phyloP scores from a whole-genome alignment of 2,888 invertebrate genomes.

The Ennomos erosarius region DNA sequence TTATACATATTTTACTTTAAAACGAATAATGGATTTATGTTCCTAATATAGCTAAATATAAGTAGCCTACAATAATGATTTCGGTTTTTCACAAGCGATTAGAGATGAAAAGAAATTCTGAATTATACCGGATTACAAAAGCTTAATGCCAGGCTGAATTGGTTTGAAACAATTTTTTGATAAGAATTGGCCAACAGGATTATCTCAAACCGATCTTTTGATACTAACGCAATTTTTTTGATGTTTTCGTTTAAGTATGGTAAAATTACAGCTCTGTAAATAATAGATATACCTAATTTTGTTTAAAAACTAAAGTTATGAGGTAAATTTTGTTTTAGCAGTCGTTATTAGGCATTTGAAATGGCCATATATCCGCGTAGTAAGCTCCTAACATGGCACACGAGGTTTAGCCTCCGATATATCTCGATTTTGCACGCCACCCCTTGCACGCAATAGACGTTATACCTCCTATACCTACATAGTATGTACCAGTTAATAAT shows the following conservation, averaged over 20 bases:
- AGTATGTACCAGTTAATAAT: slow-evolving; percentile 11
- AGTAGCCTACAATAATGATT: not conserved
- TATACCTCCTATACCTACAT: slow-evolving; percentile 10
- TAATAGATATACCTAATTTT: not conserved
- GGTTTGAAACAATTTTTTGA: slow-evolving; percentile 12
- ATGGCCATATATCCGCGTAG: slow-evolving; percentile 57
- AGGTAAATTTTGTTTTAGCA: slow-evolving; percentile 50
- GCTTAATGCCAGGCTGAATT: slow-evolving; percentile 11
- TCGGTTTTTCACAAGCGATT: slow-evolving; percentile 5
- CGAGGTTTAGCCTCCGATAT: slow-evolving; percentile 65
- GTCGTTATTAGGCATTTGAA: slow-evolving; percentile 58
- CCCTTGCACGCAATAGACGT: slow-evolving; percentile 27
- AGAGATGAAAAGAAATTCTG: slow-evolving; percentile 20
- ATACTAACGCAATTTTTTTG: not conserved
- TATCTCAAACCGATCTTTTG: slow-evolving; percentile 5
- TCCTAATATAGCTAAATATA: too few relatives aligned
- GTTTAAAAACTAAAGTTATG: too few relatives aligned
- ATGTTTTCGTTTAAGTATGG: not conserved
- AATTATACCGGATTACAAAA: slow-evolving; percentile 18
- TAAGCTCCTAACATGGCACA: slow-evolving; percentile 64
- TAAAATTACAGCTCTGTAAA: too few relatives aligned
- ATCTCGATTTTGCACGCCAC: slow-evolving; percentile 49
- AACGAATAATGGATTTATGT: too few relatives aligned
- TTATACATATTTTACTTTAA: too few relatives aligned
- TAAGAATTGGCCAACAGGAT: slow-evolving; percentile 17